A percentile compares a stretch with the other conserved stretches of the same genome.
phyloP scores from a whole-genome alignment of 2,113 vertebrate species.

The Sapajus apella region DNA sequence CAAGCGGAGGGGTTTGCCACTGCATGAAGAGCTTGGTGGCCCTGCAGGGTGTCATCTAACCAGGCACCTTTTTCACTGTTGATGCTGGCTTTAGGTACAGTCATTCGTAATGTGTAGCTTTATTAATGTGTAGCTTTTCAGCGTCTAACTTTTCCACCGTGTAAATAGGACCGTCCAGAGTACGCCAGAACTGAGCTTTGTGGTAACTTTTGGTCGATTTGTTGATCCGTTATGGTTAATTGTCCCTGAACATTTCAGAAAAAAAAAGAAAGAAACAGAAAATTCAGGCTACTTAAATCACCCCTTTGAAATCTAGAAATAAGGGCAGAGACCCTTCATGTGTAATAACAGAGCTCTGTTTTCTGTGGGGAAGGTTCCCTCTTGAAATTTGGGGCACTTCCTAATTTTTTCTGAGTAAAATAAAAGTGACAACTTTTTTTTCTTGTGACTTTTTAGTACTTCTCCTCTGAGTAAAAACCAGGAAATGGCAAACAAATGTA shows the following conservation, averaged over 20 bases:
- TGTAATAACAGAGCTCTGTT: background rate
- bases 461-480: constrained; percentile 48
- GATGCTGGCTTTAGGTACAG: background rate
- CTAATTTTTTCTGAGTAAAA: constrained; percentile 65
- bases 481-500: constrained; percentile 34
- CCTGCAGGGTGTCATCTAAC: background rate
- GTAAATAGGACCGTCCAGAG: background rate
- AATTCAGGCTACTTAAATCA: background rate
- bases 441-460: constrained; percentile 45
- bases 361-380: background rate
- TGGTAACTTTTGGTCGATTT: background rate
- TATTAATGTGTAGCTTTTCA: background rate
- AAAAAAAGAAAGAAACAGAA: background rate
- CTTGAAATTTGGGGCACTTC: constrained; percentile 50
- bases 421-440: constrained; percentile 26
- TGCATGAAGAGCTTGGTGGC: background rate
- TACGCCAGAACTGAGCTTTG: background rate
- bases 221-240: background rate
- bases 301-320: background rate
- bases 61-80: background rate
- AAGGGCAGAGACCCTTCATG: background rate
- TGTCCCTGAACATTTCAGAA: background rate
- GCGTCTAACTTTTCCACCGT: background rate
- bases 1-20: background rate
- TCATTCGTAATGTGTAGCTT: background rate